Evolutionary conservation across 2,797 vertebrate genomes (phyloP).

Genomic region (Hapalemur alaotrensis): DNA sequence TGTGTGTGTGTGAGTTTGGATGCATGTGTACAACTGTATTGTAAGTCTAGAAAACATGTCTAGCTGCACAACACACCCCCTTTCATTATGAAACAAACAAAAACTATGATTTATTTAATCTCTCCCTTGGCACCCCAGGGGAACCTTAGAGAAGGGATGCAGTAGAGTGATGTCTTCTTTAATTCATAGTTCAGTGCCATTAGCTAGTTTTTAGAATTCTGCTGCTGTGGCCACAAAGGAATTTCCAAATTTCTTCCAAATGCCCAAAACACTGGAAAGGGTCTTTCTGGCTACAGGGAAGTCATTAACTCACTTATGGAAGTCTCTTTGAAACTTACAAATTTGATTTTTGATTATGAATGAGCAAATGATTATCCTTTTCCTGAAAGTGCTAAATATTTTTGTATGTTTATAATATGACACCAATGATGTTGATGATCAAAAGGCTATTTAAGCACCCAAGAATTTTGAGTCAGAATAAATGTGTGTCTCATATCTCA

Average conservation of each 20-base stretch:
- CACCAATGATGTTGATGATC: background rate
- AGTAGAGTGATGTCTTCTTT: background rate
- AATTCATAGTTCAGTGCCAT: background rate
- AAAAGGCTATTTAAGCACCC: background rate
- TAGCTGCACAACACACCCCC: background rate
- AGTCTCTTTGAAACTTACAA: background rate
- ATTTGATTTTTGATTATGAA: background rate
- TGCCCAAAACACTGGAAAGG: background rate
- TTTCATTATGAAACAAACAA: background rate
- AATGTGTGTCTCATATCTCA: background rate
- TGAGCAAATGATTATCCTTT: background rate
- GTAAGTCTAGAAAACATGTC: background rate
- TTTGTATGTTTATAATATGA: background rate
- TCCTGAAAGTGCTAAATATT: constrained; percentile 4
- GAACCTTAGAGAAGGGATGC: background rate
- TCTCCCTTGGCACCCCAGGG: background rate
- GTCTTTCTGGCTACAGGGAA: background rate
- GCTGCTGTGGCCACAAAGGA: background rate
- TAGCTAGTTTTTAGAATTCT: background rate
- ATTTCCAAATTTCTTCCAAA: background rate
- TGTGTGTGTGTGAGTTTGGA: background rate
- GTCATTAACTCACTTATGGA: background rate
- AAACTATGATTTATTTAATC: background rate
- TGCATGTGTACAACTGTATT: background rate
- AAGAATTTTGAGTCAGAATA: background rate